Evolutionary conservation across 2,113 vertebrate genomes (phyloP).

Genomic region (Xerus inauris): DNA sequence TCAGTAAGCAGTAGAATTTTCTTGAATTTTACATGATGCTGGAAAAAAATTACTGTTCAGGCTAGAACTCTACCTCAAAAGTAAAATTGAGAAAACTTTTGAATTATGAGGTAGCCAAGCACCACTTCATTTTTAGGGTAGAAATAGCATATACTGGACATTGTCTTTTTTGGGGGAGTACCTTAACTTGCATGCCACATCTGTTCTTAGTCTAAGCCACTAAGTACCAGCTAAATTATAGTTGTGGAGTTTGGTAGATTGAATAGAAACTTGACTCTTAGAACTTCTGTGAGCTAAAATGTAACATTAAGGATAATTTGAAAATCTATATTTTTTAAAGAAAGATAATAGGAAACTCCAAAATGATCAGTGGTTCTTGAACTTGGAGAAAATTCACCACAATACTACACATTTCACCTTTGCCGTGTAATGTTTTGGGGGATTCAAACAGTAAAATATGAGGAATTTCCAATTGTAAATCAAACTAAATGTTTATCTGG

Average conservation of each 20-base stretch:
- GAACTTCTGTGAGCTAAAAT: not conserved
- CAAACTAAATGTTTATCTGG: slow-evolving; percentile 36
- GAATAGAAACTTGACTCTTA: not conserved
- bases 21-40: not conserved
- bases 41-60: not conserved
- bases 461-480: slow-evolving; percentile 49
- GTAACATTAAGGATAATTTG: not conserved
- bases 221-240: not conserved
- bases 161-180: not conserved
- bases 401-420: not conserved
- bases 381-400: not conserved
- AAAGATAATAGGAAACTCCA: not conserved
- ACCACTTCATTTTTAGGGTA: not conserved
- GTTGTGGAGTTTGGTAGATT: slow-evolving; percentile 1
- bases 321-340: not conserved
- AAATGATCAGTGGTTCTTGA: not conserved
- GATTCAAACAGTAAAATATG: not conserved
- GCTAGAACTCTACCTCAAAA: slow-evolving; percentile 15
- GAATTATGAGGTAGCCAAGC: not conserved
- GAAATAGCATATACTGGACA: not conserved
- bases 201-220: not conserved
- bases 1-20: not conserved
- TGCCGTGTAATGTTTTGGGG: not conserved
- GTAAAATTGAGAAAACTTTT: not conserved
- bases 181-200: not conserved